Conservation (phyloP, 2,797 vertebrate genomes). For the Myotis planiceps region DNA sequence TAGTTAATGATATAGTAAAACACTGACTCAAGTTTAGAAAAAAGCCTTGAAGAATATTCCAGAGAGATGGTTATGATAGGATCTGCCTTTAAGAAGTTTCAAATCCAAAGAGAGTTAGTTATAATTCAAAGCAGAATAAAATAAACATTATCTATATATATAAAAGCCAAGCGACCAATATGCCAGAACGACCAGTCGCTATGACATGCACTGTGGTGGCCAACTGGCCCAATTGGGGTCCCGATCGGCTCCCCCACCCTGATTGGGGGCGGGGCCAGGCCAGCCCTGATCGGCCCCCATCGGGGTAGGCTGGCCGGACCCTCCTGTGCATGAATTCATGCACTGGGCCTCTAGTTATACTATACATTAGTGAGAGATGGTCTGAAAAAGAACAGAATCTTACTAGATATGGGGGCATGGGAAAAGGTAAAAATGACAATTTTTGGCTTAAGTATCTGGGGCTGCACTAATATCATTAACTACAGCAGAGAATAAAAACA, state of each 20-base stretch:
- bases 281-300: no score
- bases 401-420: neutral
- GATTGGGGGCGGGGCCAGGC: no score
- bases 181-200: no score
- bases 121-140: conserved; percentile 34
- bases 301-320: no score
- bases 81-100: neutral
- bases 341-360: no score
- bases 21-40: conserved; percentile 26
- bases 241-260: no score
- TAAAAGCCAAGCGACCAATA: no score
- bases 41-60: conserved; percentile 1
- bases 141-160: neutral
- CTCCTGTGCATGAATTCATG: no score
- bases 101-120: conserved; percentile 10
- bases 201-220: no score
- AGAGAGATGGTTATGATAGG: neutral
- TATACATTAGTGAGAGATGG: neutral
- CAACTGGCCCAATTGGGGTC: no score
- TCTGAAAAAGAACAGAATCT: neutral
- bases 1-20: conserved; percentile 32
- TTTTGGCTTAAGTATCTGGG: neutral
- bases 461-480: neutral
- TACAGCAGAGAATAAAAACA: neutral
- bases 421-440: neutral